A percentile compares a stretch with the other conserved stretches of the same genome.
These are phyloP conservation scores for Philereme transversata DNA, from an alignment of 2,888 invertebrate genomes.

Conservation along the genomic window DNA sequence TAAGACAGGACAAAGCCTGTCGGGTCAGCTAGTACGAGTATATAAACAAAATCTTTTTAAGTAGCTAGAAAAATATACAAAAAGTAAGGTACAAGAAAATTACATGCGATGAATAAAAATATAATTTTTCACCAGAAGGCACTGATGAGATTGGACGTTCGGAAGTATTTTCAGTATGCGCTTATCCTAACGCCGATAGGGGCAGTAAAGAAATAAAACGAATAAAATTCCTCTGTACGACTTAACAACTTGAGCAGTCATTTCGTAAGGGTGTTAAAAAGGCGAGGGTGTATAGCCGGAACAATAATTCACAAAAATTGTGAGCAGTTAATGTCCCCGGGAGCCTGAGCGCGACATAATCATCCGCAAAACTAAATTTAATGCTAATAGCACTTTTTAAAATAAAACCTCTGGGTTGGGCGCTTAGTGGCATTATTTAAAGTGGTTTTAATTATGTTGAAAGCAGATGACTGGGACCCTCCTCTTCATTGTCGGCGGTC, in stretches of 20 bases:
- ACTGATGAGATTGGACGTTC: too few relatives aligned
- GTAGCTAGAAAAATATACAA: too few relatives aligned
- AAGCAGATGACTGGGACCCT: slow-evolving; percentile 82
- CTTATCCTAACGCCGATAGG: not conserved
- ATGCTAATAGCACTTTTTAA: slow-evolving; percentile 83
- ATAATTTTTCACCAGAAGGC: too few relatives aligned
- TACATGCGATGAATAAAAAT: too few relatives aligned
- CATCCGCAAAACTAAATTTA: slow-evolving; percentile 83
- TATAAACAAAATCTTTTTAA: too few relatives aligned
- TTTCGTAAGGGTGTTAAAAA: slow-evolving; percentile 75
- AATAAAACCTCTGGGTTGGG: slow-evolving; percentile 78
- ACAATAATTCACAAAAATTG: slow-evolving; percentile 82
- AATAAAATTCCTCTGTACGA: slow-evolving; percentile 49
- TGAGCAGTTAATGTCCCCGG: slow-evolving; percentile 74
- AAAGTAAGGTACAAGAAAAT: too few relatives aligned
- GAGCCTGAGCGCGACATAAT: slow-evolving; percentile 79
- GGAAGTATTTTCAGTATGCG: too few relatives aligned
- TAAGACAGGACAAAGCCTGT: too few relatives aligned
- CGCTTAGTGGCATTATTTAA: slow-evolving; percentile 81
- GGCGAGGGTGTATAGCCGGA: slow-evolving; percentile 66
- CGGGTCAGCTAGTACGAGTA: too few relatives aligned
- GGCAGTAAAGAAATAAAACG: slow-evolving; percentile 21
- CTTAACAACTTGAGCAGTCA: slow-evolving; percentile 60
- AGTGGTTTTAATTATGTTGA: slow-evolving; percentile 84
- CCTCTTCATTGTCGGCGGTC: slow-evolving; percentile 76